phyloP scores from a whole-genome alignment of 2,113 vertebrate species.

The Perognathus longimembris region DNA sequence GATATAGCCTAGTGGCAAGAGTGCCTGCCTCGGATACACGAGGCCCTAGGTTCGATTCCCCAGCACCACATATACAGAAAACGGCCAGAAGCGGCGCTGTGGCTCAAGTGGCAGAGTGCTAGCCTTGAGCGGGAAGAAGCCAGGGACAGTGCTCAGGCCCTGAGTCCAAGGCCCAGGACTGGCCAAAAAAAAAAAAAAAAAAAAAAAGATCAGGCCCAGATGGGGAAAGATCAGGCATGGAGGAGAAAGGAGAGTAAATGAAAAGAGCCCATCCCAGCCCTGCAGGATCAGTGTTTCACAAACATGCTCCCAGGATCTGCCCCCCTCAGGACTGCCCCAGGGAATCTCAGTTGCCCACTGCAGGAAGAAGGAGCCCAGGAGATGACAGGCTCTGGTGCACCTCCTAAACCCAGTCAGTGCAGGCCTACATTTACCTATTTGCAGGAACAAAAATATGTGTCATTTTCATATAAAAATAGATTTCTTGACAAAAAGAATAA shows the following conservation, averaged over 20 bases:
- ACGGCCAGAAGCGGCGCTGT: too few relatives aligned
- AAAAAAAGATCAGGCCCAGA: neutral
- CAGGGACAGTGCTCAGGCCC: too few relatives aligned
- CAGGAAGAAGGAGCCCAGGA: neutral
- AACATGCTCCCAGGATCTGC: neutral
- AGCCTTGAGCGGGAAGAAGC: too few relatives aligned
- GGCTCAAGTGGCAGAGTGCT: too few relatives aligned
- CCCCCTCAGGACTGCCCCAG: neutral
- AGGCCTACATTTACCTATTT: neutral
- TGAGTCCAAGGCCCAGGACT: too few relatives aligned
- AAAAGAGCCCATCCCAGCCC: neutral
- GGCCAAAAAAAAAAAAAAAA: too few relatives aligned
- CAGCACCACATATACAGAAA: too few relatives aligned
- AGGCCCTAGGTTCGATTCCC: too few relatives aligned
- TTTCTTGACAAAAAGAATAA: constrained; percentile 21
- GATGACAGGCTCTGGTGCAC: neutral
- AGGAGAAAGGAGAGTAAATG: neutral
- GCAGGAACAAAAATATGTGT: neutral
- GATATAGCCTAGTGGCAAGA: too few relatives aligned
- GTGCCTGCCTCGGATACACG: too few relatives aligned
- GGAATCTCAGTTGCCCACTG: neutral
- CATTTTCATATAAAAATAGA: neutral
- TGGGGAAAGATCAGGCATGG: too few relatives aligned
- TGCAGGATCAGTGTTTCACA: neutral
- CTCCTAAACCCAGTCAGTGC: neutral